These are phyloP conservation scores for Dendrolimus punctatus DNA, from an alignment of 1,140 invertebrate genomes.

Conservation along the genomic window DNA sequence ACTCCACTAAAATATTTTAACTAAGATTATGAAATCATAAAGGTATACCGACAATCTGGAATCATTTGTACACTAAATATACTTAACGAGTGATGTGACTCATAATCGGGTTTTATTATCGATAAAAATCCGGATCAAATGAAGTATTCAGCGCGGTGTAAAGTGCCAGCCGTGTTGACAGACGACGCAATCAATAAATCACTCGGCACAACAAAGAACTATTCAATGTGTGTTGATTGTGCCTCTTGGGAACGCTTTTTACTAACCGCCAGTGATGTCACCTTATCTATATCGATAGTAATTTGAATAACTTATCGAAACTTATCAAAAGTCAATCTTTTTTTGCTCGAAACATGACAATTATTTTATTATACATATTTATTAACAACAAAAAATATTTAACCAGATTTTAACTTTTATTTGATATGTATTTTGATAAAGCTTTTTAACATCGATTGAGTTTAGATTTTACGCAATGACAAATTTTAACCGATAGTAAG, in stretches of 20 bases:
- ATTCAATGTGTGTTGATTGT: slow-evolving; percentile 71
- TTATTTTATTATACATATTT: no score
- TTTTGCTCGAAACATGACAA: background rate
- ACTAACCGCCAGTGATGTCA: slow-evolving; percentile 45
- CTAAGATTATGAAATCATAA: slow-evolving; percentile 14
- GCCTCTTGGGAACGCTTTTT: slow-evolving; percentile 62
- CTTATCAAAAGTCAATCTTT: background rate
- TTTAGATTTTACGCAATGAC: no score
- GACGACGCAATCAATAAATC: slow-evolving; percentile 69
- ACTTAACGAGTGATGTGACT: slow-evolving; percentile 66
- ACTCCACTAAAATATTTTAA: no score
- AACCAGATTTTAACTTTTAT: no score
- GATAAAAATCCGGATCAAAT: slow-evolving; percentile 70
- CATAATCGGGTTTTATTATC: slow-evolving; percentile 58
- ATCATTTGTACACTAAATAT: slow-evolving; percentile 66
- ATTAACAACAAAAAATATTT: no score
- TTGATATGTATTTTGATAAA: no score
- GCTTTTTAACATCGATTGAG: no score
- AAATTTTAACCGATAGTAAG: no score
- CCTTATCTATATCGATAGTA: slow-evolving; percentile 25
- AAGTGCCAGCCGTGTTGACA: slow-evolving; percentile 65
- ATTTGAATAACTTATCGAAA: background rate
- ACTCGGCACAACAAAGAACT: slow-evolving; percentile 58
- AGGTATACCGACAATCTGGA: slow-evolving; percentile 30
- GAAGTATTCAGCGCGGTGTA: slow-evolving; percentile 63